Evolutionary conservation across 1,140 invertebrate species (phyloP), one percentile per base, ranked within the genome.

Genomic region (Gonatopus flavifemur): DNA sequence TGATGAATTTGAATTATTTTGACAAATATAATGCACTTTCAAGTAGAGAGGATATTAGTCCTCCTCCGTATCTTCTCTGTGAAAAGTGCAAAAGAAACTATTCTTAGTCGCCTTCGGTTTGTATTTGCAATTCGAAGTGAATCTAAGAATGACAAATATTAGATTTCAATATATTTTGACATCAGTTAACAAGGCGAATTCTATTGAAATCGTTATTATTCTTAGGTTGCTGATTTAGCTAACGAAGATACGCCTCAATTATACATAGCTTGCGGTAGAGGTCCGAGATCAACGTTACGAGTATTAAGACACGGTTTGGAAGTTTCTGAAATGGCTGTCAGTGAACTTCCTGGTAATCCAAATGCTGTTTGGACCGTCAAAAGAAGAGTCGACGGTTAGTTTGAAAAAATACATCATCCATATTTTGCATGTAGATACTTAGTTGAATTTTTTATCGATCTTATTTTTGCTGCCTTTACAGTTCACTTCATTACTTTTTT

Each of bases 311-410:
- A 99, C 78, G 98, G 98, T 65, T 79, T 99, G 10, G 97, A 99
- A 83, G 96, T 91, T 2, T 94, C 95, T 0, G 98, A 99, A 80
- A 99, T 99, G 97, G 98, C 97, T 61, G 96, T 99, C 3, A 98
- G 96, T 37, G 97, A 99, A 77, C 79, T 99, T 54, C 98, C 98
- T 10, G 96, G 96, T 73, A 98, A 96, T 75, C 98, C 98, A 8
- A 99, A 98, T 81, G 96, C 96, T 67, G 98, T 99, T 5, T 99
- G 98, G 98, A 99, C 98, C 24, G 96, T 99, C 1, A 96, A 98
- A 75, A 86, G 90, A 70, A 88, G 94, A 76, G 86, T 90, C 70
- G 97, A 99, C 82, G 95, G 93, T 96, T 79, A 86, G 84, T 83
- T 66, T n/a, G 28, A 36, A 21, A 31, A 53, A 25, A 52, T 39